Percentiles rank a stretch among this genome's conserved stretches.
phyloP scores from a whole-genome alignment of 2,888 invertebrate species.

The Conomelus anceps region DNA sequence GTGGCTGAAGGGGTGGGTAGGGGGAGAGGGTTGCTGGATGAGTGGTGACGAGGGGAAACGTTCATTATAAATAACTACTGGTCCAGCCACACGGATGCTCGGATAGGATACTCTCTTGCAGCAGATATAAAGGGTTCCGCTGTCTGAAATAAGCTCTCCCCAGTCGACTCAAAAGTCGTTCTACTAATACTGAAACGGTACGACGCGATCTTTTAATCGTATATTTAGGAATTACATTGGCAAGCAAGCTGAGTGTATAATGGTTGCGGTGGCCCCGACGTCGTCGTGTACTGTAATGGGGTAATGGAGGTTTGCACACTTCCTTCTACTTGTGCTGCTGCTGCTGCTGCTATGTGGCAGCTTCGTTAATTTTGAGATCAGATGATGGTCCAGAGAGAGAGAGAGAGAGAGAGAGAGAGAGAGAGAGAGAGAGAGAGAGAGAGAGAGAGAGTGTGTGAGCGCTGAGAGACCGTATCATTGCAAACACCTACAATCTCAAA shows the following conservation, averaged over 20 bases:
- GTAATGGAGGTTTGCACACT: neutral
- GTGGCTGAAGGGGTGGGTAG: neutral
- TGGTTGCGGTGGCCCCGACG: neutral
- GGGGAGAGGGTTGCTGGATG: too few relatives aligned
- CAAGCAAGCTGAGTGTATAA: neutral
- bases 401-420: too few relatives aligned
- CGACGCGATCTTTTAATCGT: neutral
- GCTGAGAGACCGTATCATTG: neutral
- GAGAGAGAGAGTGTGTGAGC: too few relatives aligned
- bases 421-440: too few relatives aligned
- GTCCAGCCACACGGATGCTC: neutral
- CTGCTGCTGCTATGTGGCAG: too few relatives aligned
- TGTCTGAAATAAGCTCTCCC: neutral
- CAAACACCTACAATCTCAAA: neutral
- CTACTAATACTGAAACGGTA: neutral
- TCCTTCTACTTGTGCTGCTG: too few relatives aligned
- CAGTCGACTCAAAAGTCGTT: neutral
- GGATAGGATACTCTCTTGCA: neutral
- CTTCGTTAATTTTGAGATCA: neutral
- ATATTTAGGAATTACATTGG: neutral
- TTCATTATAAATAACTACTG: neutral
- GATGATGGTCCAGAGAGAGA: too few relatives aligned
- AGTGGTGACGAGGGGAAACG: neutral
- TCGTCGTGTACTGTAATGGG: neutral
- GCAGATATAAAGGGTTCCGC: neutral